Base-by-base conservation (phyloP, 2,113 vertebrate genomes). In the Sporophila hypoxantha region DNA sequence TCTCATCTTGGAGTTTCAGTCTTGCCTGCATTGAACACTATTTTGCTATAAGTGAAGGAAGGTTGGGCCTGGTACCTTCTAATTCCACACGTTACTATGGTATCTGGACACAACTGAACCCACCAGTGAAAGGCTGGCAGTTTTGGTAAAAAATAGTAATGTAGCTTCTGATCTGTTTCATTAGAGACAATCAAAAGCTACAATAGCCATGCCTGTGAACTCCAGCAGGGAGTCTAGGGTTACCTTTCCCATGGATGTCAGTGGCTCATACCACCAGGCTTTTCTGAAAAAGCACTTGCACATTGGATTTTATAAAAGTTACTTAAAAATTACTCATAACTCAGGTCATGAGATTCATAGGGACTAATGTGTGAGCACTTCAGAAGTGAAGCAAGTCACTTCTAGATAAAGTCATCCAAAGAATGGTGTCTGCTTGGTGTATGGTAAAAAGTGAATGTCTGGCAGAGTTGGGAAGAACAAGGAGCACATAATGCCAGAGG, bases 201-300 rank as follows among this genome's bases (percentile, higher is more conserved):
- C 56, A 91, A 18, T 11, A 77, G 23, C 17, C 34, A 71, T 46
- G 30, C 16, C 32, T 4, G 4, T 75, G 20, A 85, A 18, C 21
- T 67, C 22, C 36, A 56, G 3, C 13, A 21, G 44, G 39, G 47
- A 66, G 56, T 21, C 8, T 5, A 55, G 23, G 6, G 8, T 36
- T 80, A 12, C 4, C 2, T 32, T 68, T 64, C 41, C 69, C 18
- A 7, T 12, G 41, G 44, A 29, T 22, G 32, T 19, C 32, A 88
- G 39, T 0, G 3, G 25, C 30, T 36, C 0, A 0, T 50, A 20
- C 14, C 50, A 50, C 16, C 6, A 49, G 37, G 27, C 14, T 60
- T 71, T 67, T 46, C 46, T 44, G 36, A 32, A 71, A 68, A 75
- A 77, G 41, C 14, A 29, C 29, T 42, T 29, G 7, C 18, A 23